These are phyloP conservation scores for Agriopis leucophaearia DNA, from an alignment of 2,888 invertebrate species.

Conservation along the genomic window DNA sequence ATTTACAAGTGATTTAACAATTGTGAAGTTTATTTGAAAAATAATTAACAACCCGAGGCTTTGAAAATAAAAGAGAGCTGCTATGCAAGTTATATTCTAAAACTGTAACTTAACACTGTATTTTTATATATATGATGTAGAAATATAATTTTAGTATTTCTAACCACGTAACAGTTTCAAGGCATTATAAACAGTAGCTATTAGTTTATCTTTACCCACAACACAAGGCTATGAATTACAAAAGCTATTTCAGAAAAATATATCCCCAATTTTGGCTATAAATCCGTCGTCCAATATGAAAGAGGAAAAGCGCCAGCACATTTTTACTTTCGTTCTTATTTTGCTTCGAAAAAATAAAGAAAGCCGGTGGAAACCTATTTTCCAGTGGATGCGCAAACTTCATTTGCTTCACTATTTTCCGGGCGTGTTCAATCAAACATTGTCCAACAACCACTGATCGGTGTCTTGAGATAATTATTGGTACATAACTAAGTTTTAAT, in stretches of 20 bases:
- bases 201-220: too few relatives aligned
- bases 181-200: too few relatives aligned
- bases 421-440: constrained; percentile 15
- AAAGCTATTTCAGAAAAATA: constrained; percentile 14
- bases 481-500: not conserved
- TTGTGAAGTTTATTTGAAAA: constrained; percentile 14
- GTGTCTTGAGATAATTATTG: constrained; percentile 1
- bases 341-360: constrained; percentile 25
- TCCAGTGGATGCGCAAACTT: constrained; percentile 39
- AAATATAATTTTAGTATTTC: too few relatives aligned
- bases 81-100: not conserved
- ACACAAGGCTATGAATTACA: not conserved
- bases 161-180: too few relatives aligned
- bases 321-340: constrained; percentile 20
- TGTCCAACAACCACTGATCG: constrained; percentile 13
- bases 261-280: constrained; percentile 10
- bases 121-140: too few relatives aligned
- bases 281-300: constrained; percentile 13
- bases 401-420: constrained; percentile 33
- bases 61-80: not conserved
- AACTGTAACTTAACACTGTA: too few relatives aligned
- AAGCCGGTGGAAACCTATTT: constrained; percentile 36
- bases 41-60: not conserved
- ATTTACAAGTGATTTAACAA: constrained; percentile 15
- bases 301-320: constrained; percentile 5